phyloP scores from a whole-genome alignment of 2,113 vertebrate genomes.

The Chiloscyllium plagiosum region DNA sequence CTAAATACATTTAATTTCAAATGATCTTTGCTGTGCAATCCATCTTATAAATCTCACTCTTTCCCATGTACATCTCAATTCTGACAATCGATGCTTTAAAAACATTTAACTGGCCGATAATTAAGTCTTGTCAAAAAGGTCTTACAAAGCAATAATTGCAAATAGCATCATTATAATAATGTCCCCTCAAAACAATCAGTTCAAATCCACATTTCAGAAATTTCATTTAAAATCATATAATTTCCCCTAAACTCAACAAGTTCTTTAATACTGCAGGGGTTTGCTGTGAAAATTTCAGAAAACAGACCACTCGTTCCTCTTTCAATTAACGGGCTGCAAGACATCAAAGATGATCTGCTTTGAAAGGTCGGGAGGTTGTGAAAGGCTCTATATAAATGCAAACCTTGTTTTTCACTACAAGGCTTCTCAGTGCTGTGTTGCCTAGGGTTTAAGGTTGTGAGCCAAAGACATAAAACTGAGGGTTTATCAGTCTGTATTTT shows the following conservation, averaged over 20 bases:
- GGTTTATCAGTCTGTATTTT: neutral
- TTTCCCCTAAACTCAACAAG: neutral
- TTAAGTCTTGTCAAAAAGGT: slow-evolving; percentile 90
- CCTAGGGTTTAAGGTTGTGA: neutral
- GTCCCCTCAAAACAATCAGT: slow-evolving; percentile 33
- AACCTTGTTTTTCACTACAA: neutral
- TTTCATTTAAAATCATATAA: neutral
- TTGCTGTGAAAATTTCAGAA: neutral
- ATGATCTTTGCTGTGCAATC: slow-evolving; percentile 70
- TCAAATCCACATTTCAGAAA: slow-evolving; percentile 22
- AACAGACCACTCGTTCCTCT: neutral
- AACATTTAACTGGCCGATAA: slow-evolving; percentile 90
- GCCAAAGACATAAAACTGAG: neutral
- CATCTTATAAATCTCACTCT: slow-evolving; percentile 70
- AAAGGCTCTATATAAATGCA: neutral
- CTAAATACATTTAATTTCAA: slow-evolving; percentile 50
- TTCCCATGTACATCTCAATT: slow-evolving; percentile 75
- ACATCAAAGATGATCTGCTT: neutral
- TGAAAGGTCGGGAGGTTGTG: neutral
- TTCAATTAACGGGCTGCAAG: neutral
- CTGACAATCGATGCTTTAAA: slow-evolving; percentile 95
- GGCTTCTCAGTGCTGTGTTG: neutral
- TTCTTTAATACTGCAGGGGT: neutral
- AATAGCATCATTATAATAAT: slow-evolving; percentile 40
- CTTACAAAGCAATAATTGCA: slow-evolving; percentile 80